phyloP scores from a whole-genome alignment of 2,113 vertebrate species.

The Chionis minor region DNA sequence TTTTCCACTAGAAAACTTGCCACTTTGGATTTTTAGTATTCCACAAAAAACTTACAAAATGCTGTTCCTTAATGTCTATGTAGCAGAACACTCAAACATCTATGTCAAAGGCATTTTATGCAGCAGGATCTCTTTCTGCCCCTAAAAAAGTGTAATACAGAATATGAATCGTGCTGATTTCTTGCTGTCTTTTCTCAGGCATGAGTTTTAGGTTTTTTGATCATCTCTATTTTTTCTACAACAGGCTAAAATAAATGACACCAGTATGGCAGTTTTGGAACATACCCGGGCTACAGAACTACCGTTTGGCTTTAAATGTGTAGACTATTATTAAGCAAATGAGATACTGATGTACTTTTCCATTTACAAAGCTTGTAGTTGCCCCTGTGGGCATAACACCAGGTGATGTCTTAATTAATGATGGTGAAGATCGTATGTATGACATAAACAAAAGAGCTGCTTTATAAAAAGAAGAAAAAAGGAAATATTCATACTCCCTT shows the following conservation, averaged over 20 bases:
- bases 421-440: background rate
- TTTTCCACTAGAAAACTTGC: constrained; percentile 11
- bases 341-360: constrained; percentile 14
- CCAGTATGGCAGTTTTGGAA: background rate
- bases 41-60: constrained; percentile 8
- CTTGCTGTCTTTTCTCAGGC: background rate
- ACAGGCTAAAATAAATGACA: background rate
- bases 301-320: background rate
- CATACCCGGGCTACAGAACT: background rate
- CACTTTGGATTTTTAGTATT: background rate
- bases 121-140: background rate
- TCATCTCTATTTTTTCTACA: background rate
- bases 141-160: background rate
- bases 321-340: constrained; percentile 41
- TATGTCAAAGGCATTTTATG: constrained; percentile 9
- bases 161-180: background rate
- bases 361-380: constrained; percentile 24
- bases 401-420: constrained; percentile 40
- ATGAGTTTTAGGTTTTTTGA: background rate
- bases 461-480: background rate
- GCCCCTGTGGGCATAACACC: constrained; percentile 18
- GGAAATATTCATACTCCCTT: background rate
- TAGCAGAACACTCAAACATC: background rate
- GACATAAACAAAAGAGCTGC: background rate
- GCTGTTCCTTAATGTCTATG: background rate